Evolutionary conservation across 2,797 vertebrate genomes (phyloP), one percentile per base, ranked within the genome.

Genomic region (Rhadinocentrus ornatus): DNA sequence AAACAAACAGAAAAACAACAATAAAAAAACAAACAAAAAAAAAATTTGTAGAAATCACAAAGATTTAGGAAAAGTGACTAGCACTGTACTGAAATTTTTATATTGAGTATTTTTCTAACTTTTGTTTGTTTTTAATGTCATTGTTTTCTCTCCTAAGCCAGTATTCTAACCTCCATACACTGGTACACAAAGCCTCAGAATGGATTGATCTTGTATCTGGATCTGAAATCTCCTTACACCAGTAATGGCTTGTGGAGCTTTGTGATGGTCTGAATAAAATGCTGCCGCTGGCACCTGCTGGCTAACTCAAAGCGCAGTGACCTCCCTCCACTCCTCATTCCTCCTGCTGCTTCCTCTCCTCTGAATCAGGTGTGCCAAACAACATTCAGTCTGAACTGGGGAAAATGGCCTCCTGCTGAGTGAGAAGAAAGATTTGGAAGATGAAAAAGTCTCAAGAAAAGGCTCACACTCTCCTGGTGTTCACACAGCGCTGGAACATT

Each of bases 311-410:
- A 82, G 61, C 70, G 15, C 54, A 10, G 41, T 86, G 88, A 89
- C 87, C 86, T 86, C 77, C 56, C 61, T 71, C 73, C 71, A 39
- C 67, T 82, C 73, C 69, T 68, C 63, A 6, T 70, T 69, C 70
- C 74, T 6, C 78, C 66, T 4, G 63, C 83, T 70, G 77, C 62
- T 64, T 80, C 81, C 82, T 75, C 74, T 31, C 62, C 86, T 67
- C 73, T 16, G 58, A 78, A 65, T 83, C 86, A 88, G 86, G 86
- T 92, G 87, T 77, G 82, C 83, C 72, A 70, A 83, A 86, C 82
- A 89, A 85, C 74, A 71, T 82, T 81, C 64, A 71, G 77, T 39
- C 70, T 55, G 74, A 83, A 78, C 77, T 68, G 53, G 70, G 70
- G 77, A 67, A 88, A 54, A 86, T 87, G 75, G 78, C 67, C 24